A percentile compares a stretch with the other conserved stretches of the same genome.
These are phyloP conservation scores for Brevimyrus niger DNA, from an alignment of 2,113 vertebrate species.

Conservation along the genomic window DNA sequence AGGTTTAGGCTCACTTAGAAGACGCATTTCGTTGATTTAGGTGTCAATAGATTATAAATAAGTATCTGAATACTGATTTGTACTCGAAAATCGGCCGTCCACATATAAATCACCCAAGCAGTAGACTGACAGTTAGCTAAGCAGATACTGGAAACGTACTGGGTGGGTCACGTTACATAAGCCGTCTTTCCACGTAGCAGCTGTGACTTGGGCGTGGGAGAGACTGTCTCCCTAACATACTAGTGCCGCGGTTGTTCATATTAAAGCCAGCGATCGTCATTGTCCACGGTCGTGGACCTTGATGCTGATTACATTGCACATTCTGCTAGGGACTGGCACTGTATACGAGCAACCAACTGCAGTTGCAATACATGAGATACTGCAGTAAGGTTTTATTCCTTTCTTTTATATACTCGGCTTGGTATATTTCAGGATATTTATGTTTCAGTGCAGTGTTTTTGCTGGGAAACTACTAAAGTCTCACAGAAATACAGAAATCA, in stretches of 20 bases:
- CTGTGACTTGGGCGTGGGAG: not conserved
- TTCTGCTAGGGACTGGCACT: not conserved
- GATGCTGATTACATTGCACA: not conserved
- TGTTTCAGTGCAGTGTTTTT: not conserved
- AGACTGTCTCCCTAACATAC: not conserved
- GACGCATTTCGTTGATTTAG: not conserved
- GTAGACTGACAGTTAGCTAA: not conserved
- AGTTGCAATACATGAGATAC: not conserved
- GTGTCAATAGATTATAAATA: not conserved
- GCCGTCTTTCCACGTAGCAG: not conserved
- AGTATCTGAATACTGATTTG: not conserved
- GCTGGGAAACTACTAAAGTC: not conserved
- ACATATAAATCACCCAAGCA: not conserved
- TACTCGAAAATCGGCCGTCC: not conserved
- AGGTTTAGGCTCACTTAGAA: not conserved
- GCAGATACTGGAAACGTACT: not conserved
- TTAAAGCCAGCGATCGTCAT: not conserved
- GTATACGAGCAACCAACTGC: not conserved
- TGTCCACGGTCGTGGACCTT: not conserved
- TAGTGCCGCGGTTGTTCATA: not conserved
- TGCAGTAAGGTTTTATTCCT: not conserved
- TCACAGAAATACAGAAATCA: not conserved
- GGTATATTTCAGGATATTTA: not conserved
- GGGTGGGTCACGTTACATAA: constrained; percentile 4
- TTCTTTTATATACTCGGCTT: not conserved